phyloP scores from a whole-genome alignment of 2,888 invertebrate genomes.

The Drosophila tripunctata region DNA sequence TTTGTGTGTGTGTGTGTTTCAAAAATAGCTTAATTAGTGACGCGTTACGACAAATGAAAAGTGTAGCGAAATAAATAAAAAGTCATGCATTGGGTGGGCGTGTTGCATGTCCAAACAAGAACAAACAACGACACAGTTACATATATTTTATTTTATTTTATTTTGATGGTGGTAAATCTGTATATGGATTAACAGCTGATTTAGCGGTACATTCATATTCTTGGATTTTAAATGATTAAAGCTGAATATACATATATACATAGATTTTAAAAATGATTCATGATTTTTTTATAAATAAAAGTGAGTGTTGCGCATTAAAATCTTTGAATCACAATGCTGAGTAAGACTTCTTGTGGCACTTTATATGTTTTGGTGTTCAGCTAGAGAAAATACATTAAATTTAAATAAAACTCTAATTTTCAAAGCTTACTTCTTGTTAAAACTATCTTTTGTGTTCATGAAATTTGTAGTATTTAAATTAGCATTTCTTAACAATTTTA shows the following conservation, averaged over 20 bases:
- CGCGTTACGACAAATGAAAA: slow-evolving; percentile 55
- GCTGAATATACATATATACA: background rate
- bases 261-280: slow-evolving; percentile 2
- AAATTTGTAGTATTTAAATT: too few relatives aligned
- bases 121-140: slow-evolving; percentile 1
- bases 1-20: slow-evolving; percentile 26
- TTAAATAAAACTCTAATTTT: too few relatives aligned
- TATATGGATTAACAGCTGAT: slow-evolving; percentile 4
- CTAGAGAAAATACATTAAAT: background rate
- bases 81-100: slow-evolving; percentile 43
- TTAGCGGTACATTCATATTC: background rate
- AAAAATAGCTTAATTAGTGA: slow-evolving; percentile 76
- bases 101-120: slow-evolving; percentile 39
- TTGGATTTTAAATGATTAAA: slow-evolving; percentile 9
- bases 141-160: background rate
- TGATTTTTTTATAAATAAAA: slow-evolving; percentile 16
- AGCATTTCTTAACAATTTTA: too few relatives aligned
- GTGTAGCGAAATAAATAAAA: slow-evolving; percentile 60
- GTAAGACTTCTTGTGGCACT: too few relatives aligned
- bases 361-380: too few relatives aligned
- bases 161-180: background rate
- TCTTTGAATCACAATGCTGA: background rate
- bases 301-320: background rate
- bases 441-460: too few relatives aligned
- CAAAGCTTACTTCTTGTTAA: too few relatives aligned